A percentile compares a stretch with the other conserved stretches of the same genome.
phyloP scores from a whole-genome alignment of 2,797 vertebrate genomes.

The Borostomias antarcticus region DNA sequence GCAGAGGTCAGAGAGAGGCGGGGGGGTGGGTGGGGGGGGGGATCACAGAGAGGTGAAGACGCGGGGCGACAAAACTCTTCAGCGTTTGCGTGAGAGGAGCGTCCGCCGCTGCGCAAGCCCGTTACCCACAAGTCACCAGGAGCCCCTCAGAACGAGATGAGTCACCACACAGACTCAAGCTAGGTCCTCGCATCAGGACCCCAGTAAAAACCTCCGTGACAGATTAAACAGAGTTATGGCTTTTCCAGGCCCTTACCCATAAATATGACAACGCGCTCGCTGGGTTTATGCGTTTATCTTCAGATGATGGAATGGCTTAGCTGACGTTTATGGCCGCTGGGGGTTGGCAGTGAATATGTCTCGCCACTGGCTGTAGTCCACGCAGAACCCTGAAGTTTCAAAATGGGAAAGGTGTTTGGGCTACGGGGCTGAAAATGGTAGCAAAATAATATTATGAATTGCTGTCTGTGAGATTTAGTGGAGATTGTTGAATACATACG shows the following conservation, averaged over 20 bases:
- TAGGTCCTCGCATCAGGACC: slow-evolving; percentile 59
- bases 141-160: slow-evolving; percentile 60
- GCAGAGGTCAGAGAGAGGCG: slow-evolving; percentile 52
- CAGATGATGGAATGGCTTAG: slow-evolving; percentile 55
- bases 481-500: neutral
- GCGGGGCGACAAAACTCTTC: too few species aligned
- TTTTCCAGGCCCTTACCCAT: slow-evolving; percentile 70
- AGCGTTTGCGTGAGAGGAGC: slow-evolving; percentile 17
- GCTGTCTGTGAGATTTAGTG: slow-evolving; percentile 52
- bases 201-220: slow-evolving; percentile 68
- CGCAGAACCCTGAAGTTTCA: slow-evolving; percentile 49
- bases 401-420: slow-evolving; percentile 32
- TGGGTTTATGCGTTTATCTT: slow-evolving; percentile 63
- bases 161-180: slow-evolving; percentile 62
- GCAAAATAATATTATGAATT: slow-evolving; percentile 59
- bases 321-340: slow-evolving; percentile 69
- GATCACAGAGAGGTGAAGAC: slow-evolving; percentile 22
- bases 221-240: slow-evolving; percentile 69
- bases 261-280: slow-evolving; percentile 69
- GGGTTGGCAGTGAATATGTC: slow-evolving; percentile 64
- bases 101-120: slow-evolving; percentile 28
- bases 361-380: slow-evolving; percentile 58
- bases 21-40: slow-evolving; percentile 12
- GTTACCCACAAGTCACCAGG: slow-evolving; percentile 38
- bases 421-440: slow-evolving; percentile 26